These are phyloP conservation scores for Arnoldichthys spilopterus DNA, from an alignment of 2,797 vertebrate species.

Conservation along the genomic window DNA sequence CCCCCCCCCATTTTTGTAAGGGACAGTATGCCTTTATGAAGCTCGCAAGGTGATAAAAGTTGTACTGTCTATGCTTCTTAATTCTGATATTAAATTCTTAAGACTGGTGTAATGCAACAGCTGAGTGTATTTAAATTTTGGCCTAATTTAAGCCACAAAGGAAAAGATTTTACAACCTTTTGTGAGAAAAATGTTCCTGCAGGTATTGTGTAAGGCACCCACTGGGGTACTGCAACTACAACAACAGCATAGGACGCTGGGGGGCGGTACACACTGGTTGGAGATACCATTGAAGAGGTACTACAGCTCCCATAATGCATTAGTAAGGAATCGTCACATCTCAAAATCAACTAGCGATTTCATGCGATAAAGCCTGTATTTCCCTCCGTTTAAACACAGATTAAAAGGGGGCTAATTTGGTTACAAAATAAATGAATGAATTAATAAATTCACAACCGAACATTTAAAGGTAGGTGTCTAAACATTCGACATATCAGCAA, in stretches of 20 bases:
- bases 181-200: not conserved
- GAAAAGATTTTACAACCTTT: not conserved
- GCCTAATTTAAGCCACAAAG: not conserved
- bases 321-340: conserved; percentile 39
- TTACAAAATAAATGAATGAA: conserved; percentile 14
- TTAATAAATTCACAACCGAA: not conserved
- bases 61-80: not conserved
- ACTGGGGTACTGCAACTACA: too few species aligned
- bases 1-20: not conserved
- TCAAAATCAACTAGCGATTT: not conserved
- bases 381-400: not conserved
- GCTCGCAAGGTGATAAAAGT: not conserved
- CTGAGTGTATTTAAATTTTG: conserved; percentile 3
- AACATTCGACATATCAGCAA: not conserved
- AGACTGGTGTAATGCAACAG: not conserved
- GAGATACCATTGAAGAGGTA: not conserved
- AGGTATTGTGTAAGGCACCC: not conserved
- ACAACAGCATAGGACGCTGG: not conserved
- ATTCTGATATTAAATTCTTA: not conserved
- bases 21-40: not conserved
- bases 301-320: conserved; percentile 53
- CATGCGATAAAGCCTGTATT: not conserved
- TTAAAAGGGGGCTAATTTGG: not conserved
- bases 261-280: not conserved
- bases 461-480: conserved; percentile 38